phyloP scores from a whole-genome alignment of 2,888 invertebrate genomes.

The Melangyna quadrimaculata region DNA sequence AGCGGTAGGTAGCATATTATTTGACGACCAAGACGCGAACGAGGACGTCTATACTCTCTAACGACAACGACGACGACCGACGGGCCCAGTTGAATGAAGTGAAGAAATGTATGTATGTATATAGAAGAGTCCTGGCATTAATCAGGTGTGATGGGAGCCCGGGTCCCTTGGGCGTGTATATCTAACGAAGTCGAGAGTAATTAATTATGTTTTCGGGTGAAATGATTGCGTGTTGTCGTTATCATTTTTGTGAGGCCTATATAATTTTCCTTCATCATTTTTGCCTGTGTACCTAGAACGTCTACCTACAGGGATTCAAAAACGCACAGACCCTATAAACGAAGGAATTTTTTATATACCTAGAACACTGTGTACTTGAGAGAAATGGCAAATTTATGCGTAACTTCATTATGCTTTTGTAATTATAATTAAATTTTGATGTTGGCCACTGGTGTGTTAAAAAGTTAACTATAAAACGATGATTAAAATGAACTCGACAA shows the following conservation, averaged over 20 bases:
- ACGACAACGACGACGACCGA: neutral
- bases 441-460: slow-evolving; percentile 29
- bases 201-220: slow-evolving; percentile 67
- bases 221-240: slow-evolving; percentile 60
- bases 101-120: slow-evolving; percentile 29
- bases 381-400: slow-evolving; percentile 39
- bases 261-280: neutral
- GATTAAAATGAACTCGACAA: slow-evolving; percentile 24
- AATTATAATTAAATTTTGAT: slow-evolving; percentile 53
- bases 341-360: neutral
- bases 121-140: slow-evolving; percentile 38
- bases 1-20: neutral
- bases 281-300: neutral
- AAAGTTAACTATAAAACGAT: slow-evolving; percentile 23
- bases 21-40: neutral
- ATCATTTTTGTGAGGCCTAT: slow-evolving; percentile 33
- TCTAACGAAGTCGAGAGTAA: slow-evolving; percentile 56
- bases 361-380: too few relatives aligned
- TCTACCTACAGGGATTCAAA: slow-evolving; percentile 12
- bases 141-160: slow-evolving; percentile 46
- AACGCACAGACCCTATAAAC: slow-evolving; percentile 36
- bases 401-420: slow-evolving; percentile 46
- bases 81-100: slow-evolving; percentile 46
- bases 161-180: slow-evolving; percentile 21
- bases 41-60: neutral